phyloP scores from a whole-genome alignment of 2,888 invertebrate genomes.

The Andrena camellia region DNA sequence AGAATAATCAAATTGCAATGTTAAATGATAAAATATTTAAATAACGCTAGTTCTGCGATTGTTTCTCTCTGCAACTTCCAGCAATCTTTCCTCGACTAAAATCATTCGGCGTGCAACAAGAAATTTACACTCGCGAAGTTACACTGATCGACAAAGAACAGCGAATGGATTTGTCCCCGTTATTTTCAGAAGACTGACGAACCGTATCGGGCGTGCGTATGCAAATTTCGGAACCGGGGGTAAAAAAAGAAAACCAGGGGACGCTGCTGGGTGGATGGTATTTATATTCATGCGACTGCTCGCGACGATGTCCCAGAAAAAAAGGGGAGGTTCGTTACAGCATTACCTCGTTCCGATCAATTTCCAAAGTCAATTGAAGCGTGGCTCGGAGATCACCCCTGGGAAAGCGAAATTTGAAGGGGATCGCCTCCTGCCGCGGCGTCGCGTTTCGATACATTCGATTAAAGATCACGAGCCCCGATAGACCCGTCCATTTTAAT shows the following conservation, averaged over 20 bases:
- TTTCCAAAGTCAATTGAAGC: conserved; percentile 73
- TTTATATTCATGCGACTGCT: conserved; percentile 64
- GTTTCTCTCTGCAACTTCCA: too few relatives aligned
- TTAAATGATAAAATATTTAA: neutral
- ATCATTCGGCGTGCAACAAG: too few relatives aligned
- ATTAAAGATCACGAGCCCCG: conserved; percentile 28
- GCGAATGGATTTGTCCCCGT: conserved; percentile 26
- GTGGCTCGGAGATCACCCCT: conserved; percentile 58
- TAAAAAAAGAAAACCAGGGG: neutral
- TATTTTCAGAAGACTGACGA: conserved; percentile 38
- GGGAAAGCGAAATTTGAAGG: conserved; percentile 57
- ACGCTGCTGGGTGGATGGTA: conserved; percentile 44
- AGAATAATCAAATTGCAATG: neutral
- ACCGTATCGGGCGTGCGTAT: conserved; percentile 38
- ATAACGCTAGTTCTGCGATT: neutral
- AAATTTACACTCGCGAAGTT: neutral
- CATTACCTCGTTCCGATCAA: conserved; percentile 74
- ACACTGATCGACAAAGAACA: conserved; percentile 1
- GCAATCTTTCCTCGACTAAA: too few relatives aligned
- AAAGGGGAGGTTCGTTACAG: conserved; percentile 60
- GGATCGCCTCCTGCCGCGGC: conserved; percentile 13
- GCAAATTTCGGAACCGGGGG: conserved; percentile 39
- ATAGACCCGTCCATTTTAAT: conserved; percentile 39
- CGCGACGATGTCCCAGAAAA: conserved; percentile 53
- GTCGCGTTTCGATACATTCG: conserved; percentile 46